Evolutionary conservation across 1,140 invertebrate species (phyloP).

Genomic region (Chelonus insularis): DNA sequence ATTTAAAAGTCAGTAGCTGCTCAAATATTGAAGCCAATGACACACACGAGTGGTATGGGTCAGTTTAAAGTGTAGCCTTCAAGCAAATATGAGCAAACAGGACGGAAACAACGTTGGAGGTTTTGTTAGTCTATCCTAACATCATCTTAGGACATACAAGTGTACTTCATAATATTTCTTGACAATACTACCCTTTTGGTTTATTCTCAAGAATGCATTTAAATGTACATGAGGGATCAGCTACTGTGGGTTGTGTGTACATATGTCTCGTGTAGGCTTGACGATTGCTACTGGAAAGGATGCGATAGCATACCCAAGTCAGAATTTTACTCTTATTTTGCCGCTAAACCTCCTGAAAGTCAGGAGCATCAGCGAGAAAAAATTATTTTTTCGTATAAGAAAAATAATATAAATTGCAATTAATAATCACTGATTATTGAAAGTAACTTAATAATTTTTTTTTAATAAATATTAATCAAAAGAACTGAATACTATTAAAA

Average conservation of each 20-base stretch:
- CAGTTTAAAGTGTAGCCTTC: slow-evolving; percentile 15
- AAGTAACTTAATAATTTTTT: no score
- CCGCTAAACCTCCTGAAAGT: no score
- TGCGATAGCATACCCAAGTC: no score
- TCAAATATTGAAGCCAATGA: slow-evolving; percentile 29
- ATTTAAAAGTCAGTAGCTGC: background rate
- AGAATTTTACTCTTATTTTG: no score
- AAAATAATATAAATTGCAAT: no score
- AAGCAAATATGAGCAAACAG: slow-evolving; percentile 46
- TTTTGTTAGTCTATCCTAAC: slow-evolving; percentile 29
- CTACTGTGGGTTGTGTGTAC: slow-evolving; percentile 21
- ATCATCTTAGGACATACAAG: slow-evolving; percentile 18
- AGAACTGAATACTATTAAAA: no score
- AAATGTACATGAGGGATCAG: background rate
- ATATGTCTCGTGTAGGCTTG: slow-evolving; percentile 11
- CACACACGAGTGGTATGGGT: slow-evolving; percentile 20
- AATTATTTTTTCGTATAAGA: no score
- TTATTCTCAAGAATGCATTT: slow-evolving; percentile 3
- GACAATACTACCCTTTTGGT: background rate
- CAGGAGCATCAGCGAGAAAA: no score
- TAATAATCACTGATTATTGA: no score
- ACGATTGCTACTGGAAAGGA: background rate
- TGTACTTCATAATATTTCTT: slow-evolving; percentile 21
- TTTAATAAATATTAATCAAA: no score
- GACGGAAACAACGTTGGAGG: slow-evolving; percentile 22